A percentile compares a stretch with the other conserved stretches of the same genome.
Evolutionary conservation across 2,113 vertebrate species (phyloP).

Genomic region (Cynoglossus semilaevis): DNA sequence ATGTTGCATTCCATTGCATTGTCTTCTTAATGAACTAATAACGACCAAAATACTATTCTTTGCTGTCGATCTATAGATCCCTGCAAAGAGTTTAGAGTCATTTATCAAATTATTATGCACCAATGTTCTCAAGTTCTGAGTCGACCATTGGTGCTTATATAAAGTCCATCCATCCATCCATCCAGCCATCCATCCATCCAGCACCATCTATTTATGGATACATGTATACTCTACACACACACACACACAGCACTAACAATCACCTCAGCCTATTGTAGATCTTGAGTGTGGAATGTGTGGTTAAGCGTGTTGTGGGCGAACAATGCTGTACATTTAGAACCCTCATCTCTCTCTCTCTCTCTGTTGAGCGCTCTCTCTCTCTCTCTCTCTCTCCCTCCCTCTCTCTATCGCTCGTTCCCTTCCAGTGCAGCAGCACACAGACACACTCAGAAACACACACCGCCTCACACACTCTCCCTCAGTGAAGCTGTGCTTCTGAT

Average conservation of each 20-base stretch:
- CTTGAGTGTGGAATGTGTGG: constrained; percentile 58
- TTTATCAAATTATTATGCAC: too few species aligned
- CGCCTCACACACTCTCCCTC: background rate
- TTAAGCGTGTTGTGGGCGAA: constrained; percentile 76
- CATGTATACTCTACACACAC: too few species aligned
- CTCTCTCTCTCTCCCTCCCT: constrained; percentile 20
- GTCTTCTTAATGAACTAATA: too few species aligned
- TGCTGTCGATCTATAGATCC: too few species aligned
- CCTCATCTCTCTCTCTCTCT: constrained; percentile 58
- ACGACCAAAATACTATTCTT: too few species aligned
- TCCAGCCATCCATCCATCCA: too few species aligned
- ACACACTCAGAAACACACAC: constrained; percentile 18
- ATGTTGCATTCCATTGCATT: too few species aligned
- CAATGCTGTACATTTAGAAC: constrained; percentile 69
- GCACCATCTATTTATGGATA: too few species aligned
- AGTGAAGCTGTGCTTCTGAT: constrained; percentile 4
- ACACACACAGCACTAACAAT: constrained; percentile 6
- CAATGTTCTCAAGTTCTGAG: too few species aligned
- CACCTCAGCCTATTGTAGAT: constrained; percentile 59
- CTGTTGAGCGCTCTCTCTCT: constrained; percentile 28
- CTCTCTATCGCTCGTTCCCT: constrained; percentile 37
- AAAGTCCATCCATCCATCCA: too few species aligned
- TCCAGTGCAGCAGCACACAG: constrained; percentile 51
- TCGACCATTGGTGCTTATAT: too few species aligned
- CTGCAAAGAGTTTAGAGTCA: too few species aligned